Evolutionary conservation across 2,888 invertebrate species (phyloP).

Genomic region (Euclidia mi): DNA sequence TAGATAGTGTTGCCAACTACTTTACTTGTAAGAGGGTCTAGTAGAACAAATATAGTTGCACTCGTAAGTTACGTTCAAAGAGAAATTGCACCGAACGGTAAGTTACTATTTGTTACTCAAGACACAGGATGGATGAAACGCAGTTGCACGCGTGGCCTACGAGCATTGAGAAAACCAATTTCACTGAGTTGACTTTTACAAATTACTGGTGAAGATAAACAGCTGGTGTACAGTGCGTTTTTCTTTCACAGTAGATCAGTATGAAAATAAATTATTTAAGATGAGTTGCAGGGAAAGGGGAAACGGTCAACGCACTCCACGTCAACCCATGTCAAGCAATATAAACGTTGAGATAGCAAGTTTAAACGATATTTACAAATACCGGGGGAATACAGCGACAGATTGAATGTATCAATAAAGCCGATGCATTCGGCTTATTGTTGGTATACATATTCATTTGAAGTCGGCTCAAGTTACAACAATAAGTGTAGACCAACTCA

Average conservation of each 20-base stretch:
- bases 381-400: conserved; percentile 3
- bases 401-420: conserved; percentile 10
- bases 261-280: conserved; percentile 45
- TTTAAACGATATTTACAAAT: conserved; percentile 51
- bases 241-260: conserved; percentile 25
- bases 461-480: too few relatives aligned
- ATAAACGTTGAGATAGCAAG: conserved; percentile 55
- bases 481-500: too few relatives aligned
- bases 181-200: conserved; percentile 47
- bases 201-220: conserved; percentile 42
- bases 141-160: conserved; percentile 28
- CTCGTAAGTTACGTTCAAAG: not conserved
- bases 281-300: conserved; percentile 37
- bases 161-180: conserved; percentile 39
- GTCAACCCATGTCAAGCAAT: conserved; percentile 63
- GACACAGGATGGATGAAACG: conserved; percentile 6
- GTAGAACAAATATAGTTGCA: not conserved
- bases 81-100: not conserved
- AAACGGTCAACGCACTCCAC: conserved; percentile 23
- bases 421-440: not conserved
- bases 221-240: conserved; percentile 37
- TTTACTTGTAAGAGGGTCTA: not conserved
- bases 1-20: not conserved
- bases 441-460: too few relatives aligned
- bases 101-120: conserved; percentile 1